phyloP scores from a whole-genome alignment of 2,888 invertebrate species.

The Pandemis heparana region DNA sequence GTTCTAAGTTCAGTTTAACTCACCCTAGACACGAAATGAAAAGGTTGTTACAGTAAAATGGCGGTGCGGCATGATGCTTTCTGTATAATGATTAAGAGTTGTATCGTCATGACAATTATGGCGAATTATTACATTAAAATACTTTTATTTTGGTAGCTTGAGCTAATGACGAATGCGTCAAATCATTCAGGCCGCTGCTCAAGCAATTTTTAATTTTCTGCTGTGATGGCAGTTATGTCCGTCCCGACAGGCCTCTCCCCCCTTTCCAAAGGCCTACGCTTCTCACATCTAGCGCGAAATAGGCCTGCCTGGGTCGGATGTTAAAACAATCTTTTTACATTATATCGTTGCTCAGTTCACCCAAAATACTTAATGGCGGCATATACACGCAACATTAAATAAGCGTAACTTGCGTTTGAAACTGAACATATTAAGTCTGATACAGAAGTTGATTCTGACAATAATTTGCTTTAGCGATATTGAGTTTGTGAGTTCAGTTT shows the following conservation, averaged over 20 bases:
- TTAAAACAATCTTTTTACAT: background rate
- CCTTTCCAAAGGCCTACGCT: slow-evolving; percentile 3
- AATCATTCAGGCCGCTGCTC: background rate
- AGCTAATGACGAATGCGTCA: slow-evolving; percentile 6
- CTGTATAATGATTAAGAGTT: slow-evolving; percentile 17
- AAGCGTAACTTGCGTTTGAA: slow-evolving; percentile 9
- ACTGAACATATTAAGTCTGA: slow-evolving; percentile 13
- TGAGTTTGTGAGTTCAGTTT: slow-evolving; percentile 13
- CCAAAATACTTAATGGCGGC: background rate
- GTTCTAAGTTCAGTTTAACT: slow-evolving; percentile 1
- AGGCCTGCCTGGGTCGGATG: slow-evolving; percentile 24
- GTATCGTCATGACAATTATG: slow-evolving; percentile 34
- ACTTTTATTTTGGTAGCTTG: slow-evolving; percentile 18
- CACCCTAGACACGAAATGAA: background rate
- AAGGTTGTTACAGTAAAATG: slow-evolving; percentile 10
- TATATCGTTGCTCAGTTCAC: slow-evolving; percentile 5
- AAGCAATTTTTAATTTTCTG: background rate
- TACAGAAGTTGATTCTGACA: background rate
- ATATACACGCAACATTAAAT: background rate
- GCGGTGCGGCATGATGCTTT: slow-evolving; percentile 28
- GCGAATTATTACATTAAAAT: slow-evolving; percentile 30
- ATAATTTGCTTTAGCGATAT: slow-evolving; percentile 36
- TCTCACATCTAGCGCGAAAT: slow-evolving; percentile 29
- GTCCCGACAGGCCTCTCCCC: slow-evolving; percentile 16
- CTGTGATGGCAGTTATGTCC: background rate